These are phyloP conservation scores for Sardina pilchardus DNA, from an alignment of 2,113 vertebrate genomes.

Conservation along the genomic window DNA sequence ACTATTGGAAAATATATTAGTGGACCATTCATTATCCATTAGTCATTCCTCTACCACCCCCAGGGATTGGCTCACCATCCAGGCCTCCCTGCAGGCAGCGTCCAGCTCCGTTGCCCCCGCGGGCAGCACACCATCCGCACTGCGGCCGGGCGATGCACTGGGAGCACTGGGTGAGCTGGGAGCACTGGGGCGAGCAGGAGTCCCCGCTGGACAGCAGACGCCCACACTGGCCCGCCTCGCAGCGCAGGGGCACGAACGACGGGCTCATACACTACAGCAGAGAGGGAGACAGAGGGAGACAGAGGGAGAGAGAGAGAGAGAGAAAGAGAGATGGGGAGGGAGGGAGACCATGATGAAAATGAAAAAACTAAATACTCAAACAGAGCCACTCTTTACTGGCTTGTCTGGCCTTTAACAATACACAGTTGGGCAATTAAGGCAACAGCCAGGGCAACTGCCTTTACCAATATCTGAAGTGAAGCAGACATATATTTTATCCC, in stretches of 20 bases:
- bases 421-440: too few species aligned
- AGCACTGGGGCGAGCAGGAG: constrained; percentile 84
- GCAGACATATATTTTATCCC: too few species aligned
- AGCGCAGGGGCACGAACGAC: constrained; percentile 83
- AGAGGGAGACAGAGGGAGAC: background rate
- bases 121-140: constrained; percentile 85
- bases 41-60: background rate
- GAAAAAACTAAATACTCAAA: background rate
- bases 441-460: too few species aligned
- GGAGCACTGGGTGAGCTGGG: constrained; percentile 82
- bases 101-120: constrained; percentile 80
- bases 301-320: background rate
- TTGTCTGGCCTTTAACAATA: too few species aligned
- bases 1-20: too few species aligned
- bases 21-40: too few species aligned
- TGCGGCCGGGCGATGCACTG: constrained; percentile 84
- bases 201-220: constrained; percentile 81
- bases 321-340: background rate
- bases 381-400: too few species aligned
- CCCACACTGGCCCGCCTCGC: constrained; percentile 86
- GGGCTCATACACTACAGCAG: constrained; percentile 85
- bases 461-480: too few species aligned
- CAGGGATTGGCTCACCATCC: constrained; percentile 61
- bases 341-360: background rate
- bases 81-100: constrained; percentile 84